These are phyloP conservation scores for Willisornis vidua DNA, from an alignment of 2,113 vertebrate genomes.

Conservation along the genomic window DNA sequence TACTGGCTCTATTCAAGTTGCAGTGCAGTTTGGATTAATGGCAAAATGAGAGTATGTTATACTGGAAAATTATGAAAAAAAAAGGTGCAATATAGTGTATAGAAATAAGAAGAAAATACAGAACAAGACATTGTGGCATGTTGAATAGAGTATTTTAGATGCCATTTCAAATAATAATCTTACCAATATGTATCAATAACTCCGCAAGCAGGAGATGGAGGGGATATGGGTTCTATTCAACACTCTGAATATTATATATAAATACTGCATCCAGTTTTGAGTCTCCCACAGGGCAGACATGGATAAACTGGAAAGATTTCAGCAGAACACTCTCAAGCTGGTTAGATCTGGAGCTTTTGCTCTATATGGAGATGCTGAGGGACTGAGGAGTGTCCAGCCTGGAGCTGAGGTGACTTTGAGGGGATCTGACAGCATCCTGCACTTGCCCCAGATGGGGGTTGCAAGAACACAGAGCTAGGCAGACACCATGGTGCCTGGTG, in stretches of 20 bases:
- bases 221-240: neutral
- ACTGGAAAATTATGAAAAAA: neutral
- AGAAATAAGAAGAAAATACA: neutral
- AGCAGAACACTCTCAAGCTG: neutral
- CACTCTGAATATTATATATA: neutral
- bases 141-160: neutral
- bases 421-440: neutral
- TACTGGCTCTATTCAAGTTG: neutral
- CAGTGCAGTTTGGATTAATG: neutral
- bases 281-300: rapidly evolving
- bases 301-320: neutral
- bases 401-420: neutral
- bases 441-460: rapidly evolving
- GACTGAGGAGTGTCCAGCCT: too few species aligned
- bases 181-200: neutral
- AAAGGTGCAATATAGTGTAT: neutral
- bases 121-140: neutral
- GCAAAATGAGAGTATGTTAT: neutral
- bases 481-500: rapidly evolving
- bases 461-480: neutral
- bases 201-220: neutral
- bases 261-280: neutral
- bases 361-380: neutral
- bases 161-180: neutral
- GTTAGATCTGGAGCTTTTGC: neutral